Conservation (phyloP, 2,113 vertebrate genomes). For the Triplophysa rosa region DNA sequence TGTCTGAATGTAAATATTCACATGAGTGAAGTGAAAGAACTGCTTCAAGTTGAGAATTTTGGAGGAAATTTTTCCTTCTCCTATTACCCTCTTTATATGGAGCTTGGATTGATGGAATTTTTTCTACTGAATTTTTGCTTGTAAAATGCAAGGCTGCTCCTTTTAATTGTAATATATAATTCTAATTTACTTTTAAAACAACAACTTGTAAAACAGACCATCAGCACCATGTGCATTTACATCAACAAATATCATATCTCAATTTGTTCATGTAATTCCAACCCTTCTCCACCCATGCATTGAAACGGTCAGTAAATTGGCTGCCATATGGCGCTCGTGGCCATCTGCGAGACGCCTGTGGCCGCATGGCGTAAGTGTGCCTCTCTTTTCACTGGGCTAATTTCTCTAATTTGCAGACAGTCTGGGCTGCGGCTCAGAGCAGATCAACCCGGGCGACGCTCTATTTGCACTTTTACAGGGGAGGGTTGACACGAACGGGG, state of each 20-base stretch:
- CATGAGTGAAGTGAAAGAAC: neutral
- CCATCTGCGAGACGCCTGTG: constrained; percentile 51
- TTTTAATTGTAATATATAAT: neutral
- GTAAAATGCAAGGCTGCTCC: neutral
- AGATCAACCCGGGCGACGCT: constrained; percentile 9
- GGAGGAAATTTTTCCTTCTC: constrained; percentile 5
- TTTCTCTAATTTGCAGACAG: constrained; percentile 78
- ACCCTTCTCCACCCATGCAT: constrained; percentile 44
- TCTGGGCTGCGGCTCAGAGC: constrained; percentile 69
- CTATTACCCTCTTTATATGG: neutral
- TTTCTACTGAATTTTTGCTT: neutral
- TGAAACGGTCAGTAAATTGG: constrained; percentile 65
- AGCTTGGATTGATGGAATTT: neutral
- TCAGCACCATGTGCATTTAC: neutral
- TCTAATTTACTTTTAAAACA: neutral
- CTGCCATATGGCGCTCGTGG: constrained; percentile 67
- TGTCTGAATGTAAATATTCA: neutral
- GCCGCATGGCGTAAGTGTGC: constrained; percentile 51
- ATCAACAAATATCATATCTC: neutral
- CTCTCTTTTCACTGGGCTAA: constrained; percentile 73
- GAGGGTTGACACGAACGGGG: constrained; percentile 4
- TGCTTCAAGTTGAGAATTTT: neutral
- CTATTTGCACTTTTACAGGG: constrained; percentile 31
- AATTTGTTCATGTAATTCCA: constrained; percentile 8
- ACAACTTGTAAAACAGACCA: neutral